A percentile compares a stretch with the other conserved stretches of the same genome.
phyloP scores from a whole-genome alignment of 2,113 vertebrate species.

The Actenoides hombroni region DNA sequence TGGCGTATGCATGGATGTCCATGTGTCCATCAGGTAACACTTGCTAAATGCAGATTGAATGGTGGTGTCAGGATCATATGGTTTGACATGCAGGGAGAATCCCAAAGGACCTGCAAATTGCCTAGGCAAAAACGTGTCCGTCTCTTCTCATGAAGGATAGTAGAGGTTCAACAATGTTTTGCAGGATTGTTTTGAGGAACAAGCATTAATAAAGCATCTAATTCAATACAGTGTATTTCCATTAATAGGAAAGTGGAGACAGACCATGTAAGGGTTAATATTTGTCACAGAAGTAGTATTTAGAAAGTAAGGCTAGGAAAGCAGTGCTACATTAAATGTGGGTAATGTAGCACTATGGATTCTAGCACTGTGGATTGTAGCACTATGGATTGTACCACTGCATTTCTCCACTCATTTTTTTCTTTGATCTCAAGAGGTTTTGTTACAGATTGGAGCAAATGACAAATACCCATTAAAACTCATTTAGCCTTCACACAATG shows the following conservation, averaged over 20 bases:
- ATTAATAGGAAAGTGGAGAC: background rate
- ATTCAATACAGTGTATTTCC: background rate
- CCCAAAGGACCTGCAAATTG: background rate
- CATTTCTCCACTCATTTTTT: background rate
- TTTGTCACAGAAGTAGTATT: background rate
- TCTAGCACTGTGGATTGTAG: background rate
- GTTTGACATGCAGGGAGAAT: background rate
- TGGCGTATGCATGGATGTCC: no score
- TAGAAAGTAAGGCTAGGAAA: background rate
- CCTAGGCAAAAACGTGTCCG: background rate
- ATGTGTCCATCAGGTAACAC: background rate
- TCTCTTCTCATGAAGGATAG: background rate
- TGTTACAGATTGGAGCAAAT: background rate
- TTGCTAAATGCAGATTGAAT: background rate
- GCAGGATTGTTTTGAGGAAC: background rate
- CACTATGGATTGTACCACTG: background rate
- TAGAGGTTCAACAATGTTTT: background rate
- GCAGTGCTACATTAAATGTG: background rate
- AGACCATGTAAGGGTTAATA: background rate
- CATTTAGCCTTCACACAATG: background rate
- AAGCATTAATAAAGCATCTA: background rate
- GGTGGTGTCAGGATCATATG: accelerated
- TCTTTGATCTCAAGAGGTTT: background rate
- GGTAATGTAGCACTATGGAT: background rate
- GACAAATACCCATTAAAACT: constrained; percentile 33